Evolutionary conservation across 2,888 invertebrate genomes (phyloP), one percentile per base, ranked within the genome.

Genomic region (Glyphotaelius pellucidus): DNA sequence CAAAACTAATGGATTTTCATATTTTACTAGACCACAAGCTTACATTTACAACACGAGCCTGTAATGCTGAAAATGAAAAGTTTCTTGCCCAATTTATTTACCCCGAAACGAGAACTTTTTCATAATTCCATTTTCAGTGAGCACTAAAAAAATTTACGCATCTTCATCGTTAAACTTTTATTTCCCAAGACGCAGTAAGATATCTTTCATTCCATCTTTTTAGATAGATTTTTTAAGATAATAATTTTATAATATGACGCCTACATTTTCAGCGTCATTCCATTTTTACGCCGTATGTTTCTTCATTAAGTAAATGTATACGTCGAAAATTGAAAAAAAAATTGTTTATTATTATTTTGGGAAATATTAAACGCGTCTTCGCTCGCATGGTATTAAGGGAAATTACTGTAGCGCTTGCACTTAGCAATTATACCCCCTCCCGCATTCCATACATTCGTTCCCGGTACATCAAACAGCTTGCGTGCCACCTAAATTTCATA

Each of bases 1-100:
- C 88, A 35, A 42, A 30, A 80, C 88, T 79, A 89, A 89, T 89
- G 88, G 88, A 79, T 89, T 88, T 88, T 88, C 88, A 88, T 88
- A 88, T 88, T 89, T 89, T 38, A 89, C 88, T 89, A 89, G 88
- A 89, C 88, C 67, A 79, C 80, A 80, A n/a, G 88, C 32, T 35
- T 35, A 89, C 88, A 89, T 89, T 80, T 80, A 89, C 80, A 35
- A 79, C 35, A 32, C 88, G 67, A 52, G 88, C 67, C 38, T 12
- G 67, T 80, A 79, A 42, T 89, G 35, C 35, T 15, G 25, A 25
- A 87, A 87, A 87, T 87, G 79, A 89, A 89, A 79, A 89, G 79
- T 32, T 89, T 67, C 25, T 38, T 86, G 19, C 52, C 52, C 87
- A 52, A 31, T 87, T 47, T 87, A 83, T 83, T 83, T 35, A 83